A percentile compares a stretch with the other conserved stretches of the same genome.
Conservation (phyloP, 2,888 invertebrate species). For the Ormyrus labotus region DNA sequence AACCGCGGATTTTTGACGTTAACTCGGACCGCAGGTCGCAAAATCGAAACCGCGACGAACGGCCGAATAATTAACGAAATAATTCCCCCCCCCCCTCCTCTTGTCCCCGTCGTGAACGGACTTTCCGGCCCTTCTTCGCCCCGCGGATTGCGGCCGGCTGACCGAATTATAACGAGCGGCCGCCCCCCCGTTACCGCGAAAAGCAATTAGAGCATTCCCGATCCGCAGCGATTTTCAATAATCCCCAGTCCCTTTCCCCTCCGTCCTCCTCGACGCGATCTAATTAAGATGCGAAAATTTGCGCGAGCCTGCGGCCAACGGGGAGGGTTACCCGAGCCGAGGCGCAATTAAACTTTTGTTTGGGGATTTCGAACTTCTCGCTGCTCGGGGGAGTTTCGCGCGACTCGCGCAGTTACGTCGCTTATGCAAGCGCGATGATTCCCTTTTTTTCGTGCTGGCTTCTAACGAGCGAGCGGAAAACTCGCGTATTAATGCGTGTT, state of each 20-base stretch:
- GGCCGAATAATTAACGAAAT: slow-evolving; percentile 29
- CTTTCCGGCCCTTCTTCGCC: not conserved
- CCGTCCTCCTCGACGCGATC: not conserved
- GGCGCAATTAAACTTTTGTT: slow-evolving; percentile 56
- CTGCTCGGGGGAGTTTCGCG: not conserved
- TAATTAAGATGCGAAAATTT: slow-evolving; percentile 46
- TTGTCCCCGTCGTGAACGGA: not conserved
- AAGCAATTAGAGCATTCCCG: slow-evolving; percentile 27
- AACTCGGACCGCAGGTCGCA: not conserved
- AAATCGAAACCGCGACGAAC: not conserved
- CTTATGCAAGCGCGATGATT: not conserved
- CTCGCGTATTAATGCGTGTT: no score
- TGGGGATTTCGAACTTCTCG: slow-evolving; percentile 13
- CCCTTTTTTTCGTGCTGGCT: not conserved
- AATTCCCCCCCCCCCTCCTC: not conserved
- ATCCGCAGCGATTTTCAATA: no score
- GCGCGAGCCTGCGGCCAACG: slow-evolving; percentile 18
- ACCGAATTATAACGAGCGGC: slow-evolving; percentile 35
- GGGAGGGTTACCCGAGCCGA: not conserved
- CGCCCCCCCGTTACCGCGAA: slow-evolving; percentile 15
- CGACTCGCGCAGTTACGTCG: no score
- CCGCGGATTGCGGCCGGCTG: not conserved
- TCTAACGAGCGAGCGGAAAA: no score
- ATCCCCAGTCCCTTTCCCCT: not conserved
- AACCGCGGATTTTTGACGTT: no score